Evolutionary conservation across 1,140 invertebrate species (phyloP).

Genomic region (Sycobia sp.): DNA sequence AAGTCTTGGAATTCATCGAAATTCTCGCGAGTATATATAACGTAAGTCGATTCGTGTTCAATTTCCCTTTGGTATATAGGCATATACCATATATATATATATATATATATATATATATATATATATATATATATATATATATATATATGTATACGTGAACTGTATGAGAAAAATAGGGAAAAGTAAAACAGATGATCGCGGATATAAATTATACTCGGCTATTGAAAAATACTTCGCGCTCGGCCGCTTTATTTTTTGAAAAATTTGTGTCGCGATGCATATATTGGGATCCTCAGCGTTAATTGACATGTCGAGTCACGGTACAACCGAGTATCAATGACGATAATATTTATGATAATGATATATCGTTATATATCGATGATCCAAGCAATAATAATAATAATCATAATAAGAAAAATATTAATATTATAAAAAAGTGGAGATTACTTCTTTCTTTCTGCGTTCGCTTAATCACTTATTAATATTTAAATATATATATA

Average conservation of each 20-base stretch:
- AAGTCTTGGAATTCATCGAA: slow-evolving; percentile 12
- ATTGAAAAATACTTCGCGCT: slow-evolving; percentile 14
- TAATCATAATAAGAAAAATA: too few species aligned
- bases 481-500: too few species aligned
- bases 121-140: too few species aligned
- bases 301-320: slow-evolving; percentile 31
- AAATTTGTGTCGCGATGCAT: slow-evolving; percentile 7
- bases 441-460: slow-evolving; percentile 30
- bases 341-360: slow-evolving; percentile 9
- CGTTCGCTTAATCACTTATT: slow-evolving; percentile 25
- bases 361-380: background rate
- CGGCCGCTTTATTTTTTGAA: too few species aligned
- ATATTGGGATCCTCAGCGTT: slow-evolving; percentile 30
- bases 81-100: background rate
- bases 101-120: too few species aligned
- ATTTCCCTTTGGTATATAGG: background rate
- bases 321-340: slow-evolving; percentile 2
- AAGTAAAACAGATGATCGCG: background rate
- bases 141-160: too few species aligned
- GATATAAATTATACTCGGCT: slow-evolving; percentile 7
- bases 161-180: slow-evolving; percentile 2
- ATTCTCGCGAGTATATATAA: slow-evolving; percentile 3
- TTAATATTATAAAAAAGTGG: slow-evolving; percentile 22
- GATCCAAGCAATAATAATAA: too few species aligned
- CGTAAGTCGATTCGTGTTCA: slow-evolving; percentile 1